Conservation (phyloP, 2,797 vertebrate species). For the Melopsittacus undulatus region DNA sequence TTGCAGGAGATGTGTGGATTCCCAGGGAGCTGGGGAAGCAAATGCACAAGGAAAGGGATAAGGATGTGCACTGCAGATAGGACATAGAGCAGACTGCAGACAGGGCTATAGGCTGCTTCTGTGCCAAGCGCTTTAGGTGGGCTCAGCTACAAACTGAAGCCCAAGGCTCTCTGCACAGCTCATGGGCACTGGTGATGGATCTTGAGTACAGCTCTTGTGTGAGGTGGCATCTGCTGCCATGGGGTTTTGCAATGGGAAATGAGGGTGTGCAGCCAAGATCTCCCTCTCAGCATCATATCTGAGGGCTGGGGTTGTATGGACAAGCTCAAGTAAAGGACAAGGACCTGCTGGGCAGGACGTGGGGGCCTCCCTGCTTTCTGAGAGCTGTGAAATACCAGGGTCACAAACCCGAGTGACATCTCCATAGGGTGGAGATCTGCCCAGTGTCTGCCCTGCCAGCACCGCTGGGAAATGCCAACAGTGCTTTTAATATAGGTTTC, state of each 20-base stretch:
- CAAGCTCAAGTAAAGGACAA: not conserved
- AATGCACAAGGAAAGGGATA: not conserved
- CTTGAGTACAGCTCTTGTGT: not conserved
- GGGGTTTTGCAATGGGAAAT: not conserved
- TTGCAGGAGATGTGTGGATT: not conserved
- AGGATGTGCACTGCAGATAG: not conserved
- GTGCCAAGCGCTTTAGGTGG: rapidly evolving
- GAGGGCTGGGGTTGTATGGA: not conserved
- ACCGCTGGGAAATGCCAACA: not conserved
- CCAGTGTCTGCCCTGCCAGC: rapidly evolving
- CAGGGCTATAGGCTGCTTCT: not conserved
- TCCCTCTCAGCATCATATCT: not conserved
- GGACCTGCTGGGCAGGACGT: not conserved
- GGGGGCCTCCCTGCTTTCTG: not conserved
- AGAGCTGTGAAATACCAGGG: not conserved
- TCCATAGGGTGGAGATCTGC: not conserved
- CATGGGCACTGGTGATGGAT: not conserved
- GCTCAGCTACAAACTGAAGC: not conserved
- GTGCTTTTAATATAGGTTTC: not conserved
- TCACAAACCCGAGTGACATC: not conserved
- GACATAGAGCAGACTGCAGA: not conserved
- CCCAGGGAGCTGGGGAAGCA: not conserved
- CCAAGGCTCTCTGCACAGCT: not conserved
- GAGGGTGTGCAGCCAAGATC: rapidly evolving
- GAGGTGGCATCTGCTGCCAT: not conserved